Evolutionary conservation across 2,113 vertebrate species (phyloP).

Genomic region (Hepsetus odoe): DNA sequence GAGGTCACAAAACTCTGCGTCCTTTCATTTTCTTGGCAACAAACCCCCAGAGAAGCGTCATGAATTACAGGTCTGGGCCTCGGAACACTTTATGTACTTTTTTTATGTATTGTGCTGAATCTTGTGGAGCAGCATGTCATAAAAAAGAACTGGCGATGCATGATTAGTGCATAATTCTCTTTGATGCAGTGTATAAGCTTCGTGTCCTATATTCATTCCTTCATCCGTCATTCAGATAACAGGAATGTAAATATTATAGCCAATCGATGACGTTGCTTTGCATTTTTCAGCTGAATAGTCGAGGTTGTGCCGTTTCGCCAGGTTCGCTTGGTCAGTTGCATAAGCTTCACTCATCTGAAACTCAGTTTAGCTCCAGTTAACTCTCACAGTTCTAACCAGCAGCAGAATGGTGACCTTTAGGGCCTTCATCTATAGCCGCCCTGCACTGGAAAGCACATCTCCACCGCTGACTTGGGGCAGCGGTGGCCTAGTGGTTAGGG

Average conservation of each 20-base stretch:
- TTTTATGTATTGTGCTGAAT: slow-evolving; percentile 15
- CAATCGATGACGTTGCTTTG: no score
- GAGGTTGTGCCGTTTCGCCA: no score
- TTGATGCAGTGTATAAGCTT: slow-evolving; percentile 66
- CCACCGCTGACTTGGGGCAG: background rate
- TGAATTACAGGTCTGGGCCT: slow-evolving; percentile 12
- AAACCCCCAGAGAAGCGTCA: background rate
- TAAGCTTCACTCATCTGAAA: no score
- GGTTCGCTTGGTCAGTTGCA: no score
- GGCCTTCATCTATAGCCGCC: no score
- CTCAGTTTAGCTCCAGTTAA: no score
- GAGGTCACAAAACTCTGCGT: background rate
- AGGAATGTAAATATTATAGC: no score
- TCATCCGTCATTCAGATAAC: no score
- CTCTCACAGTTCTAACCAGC: background rate
- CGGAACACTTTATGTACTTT: background rate
- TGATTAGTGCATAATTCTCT: slow-evolving; percentile 68
- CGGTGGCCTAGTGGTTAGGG: no score
- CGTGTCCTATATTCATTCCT: slow-evolving; percentile 28
- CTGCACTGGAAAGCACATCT: no score
- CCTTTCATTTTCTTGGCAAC: background rate
- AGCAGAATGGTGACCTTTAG: background rate
- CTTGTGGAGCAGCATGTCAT: slow-evolving; percentile 24
- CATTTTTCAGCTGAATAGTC: no score
- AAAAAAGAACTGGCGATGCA: slow-evolving; percentile 51